These are phyloP conservation scores for Tenualosa thibaudeaui DNA, from an alignment of 2,797 vertebrate species.

Conservation along the genomic window DNA sequence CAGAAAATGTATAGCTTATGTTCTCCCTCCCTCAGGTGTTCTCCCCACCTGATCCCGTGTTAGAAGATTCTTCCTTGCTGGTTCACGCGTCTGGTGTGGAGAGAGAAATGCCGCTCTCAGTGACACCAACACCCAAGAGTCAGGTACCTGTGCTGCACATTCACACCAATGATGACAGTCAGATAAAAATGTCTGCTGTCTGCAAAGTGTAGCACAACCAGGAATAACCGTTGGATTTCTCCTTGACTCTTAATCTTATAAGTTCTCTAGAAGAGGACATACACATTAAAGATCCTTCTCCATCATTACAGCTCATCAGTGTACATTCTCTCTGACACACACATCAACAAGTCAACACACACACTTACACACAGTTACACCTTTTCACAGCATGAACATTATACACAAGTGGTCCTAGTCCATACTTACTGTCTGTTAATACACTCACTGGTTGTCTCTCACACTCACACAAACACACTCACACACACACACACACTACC, in stretches of 20 bases:
- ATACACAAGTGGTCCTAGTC: no score
- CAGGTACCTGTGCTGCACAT: constrained; percentile 54
- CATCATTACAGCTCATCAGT: neutral
- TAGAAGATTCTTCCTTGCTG: constrained; percentile 67
- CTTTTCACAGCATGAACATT: no score
- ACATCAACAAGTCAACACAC: no score
- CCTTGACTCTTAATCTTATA: neutral
- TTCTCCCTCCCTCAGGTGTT: constrained; percentile 35
- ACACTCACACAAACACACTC: neutral
- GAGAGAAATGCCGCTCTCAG: constrained; percentile 48
- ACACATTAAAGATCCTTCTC: neutral
- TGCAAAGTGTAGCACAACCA: neutral
- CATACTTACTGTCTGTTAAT: neutral
- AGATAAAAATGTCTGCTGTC: neutral
- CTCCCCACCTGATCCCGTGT: constrained; percentile 61
- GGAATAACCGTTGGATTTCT: neutral
- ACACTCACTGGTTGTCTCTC: no score
- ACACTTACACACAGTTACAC: no score
- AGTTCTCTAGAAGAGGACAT: neutral
- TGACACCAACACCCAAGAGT: constrained; percentile 40
- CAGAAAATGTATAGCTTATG: neutral
- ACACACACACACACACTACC: neutral
- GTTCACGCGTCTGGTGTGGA: constrained; percentile 56
- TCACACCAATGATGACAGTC: neutral
- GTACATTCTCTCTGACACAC: neutral